Evolutionary conservation across 2,888 invertebrate species (phyloP).

Genomic region (Eupsilia transversa): DNA sequence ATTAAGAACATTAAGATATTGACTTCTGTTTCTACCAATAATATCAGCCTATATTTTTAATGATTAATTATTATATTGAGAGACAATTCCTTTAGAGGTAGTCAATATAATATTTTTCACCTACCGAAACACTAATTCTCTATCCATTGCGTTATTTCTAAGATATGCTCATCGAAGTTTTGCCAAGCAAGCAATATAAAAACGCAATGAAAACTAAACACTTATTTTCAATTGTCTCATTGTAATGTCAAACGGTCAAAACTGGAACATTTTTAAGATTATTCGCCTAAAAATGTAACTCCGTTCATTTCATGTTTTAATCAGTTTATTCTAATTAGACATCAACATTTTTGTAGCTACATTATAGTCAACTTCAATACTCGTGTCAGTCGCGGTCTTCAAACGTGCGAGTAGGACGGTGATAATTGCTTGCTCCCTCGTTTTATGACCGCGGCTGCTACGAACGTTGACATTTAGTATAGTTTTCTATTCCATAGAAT

Average conservation of each 20-base stretch:
- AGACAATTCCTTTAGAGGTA: conserved; percentile 56
- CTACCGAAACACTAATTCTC: conserved; percentile 2
- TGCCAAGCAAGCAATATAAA: conserved; percentile 23
- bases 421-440: conserved; percentile 10
- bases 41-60: conserved; percentile 23
- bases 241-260: conserved; percentile 2
- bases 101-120: conserved; percentile 18
- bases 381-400: neutral
- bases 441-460: neutral
- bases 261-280: conserved; percentile 24
- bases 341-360: conserved; percentile 24
- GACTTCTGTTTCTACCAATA: conserved; percentile 16
- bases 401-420: neutral
- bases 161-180: conserved; percentile 26
- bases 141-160: conserved; percentile 30
- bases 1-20: neutral
- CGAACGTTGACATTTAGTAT: neutral
- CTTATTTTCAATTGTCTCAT: neutral
- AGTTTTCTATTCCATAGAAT: conserved; percentile 19
- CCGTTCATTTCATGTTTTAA: neutral
- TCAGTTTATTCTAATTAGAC: conserved; percentile 16
- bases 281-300: conserved; percentile 26
- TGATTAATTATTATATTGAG: conserved; percentile 13
- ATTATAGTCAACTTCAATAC: conserved; percentile 8
- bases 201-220: conserved; percentile 44